Conservation (phyloP, 2,113 vertebrate genomes). For the Micronycteris hirsuta region DNA sequence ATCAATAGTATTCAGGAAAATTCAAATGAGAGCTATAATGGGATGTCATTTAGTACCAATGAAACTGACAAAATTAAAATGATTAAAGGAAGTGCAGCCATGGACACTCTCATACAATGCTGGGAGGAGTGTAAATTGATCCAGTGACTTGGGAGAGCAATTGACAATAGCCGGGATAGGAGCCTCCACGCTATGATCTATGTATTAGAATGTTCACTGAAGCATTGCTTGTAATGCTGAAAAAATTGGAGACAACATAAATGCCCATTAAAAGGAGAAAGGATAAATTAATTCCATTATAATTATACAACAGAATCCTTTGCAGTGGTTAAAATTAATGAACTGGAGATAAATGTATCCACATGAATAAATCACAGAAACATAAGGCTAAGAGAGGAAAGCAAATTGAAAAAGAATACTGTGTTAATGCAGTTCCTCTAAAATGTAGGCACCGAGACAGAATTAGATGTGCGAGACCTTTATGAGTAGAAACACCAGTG, state of each 20-base stretch:
- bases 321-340: conserved; percentile 49
- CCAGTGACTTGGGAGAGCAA: not conserved
- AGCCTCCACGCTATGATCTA: not conserved
- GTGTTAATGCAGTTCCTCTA: not conserved
- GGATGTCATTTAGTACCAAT: not conserved
- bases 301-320: conserved; percentile 16
- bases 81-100: not conserved
- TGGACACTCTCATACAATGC: not conserved
- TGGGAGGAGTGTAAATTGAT: not conserved
- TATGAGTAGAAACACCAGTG: not conserved
- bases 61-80: not conserved
- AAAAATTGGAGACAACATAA: conserved; percentile 44
- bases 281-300: conserved; percentile 43
- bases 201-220: conserved; percentile 18
- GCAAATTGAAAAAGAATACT: not conserved
- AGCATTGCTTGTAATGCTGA: conserved; percentile 34
- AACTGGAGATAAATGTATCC: conserved; percentile 44
- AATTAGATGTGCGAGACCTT: not conserved
- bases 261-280: conserved; percentile 37
- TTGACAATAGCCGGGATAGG: not conserved
- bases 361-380: conserved; percentile 36
- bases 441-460: not conserved
- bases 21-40: not conserved
- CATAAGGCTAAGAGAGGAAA: conserved; percentile 12
- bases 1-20: not conserved